Base-by-base conservation (phyloP, 2,797 vertebrate species). In the Periparus ater region DNA sequence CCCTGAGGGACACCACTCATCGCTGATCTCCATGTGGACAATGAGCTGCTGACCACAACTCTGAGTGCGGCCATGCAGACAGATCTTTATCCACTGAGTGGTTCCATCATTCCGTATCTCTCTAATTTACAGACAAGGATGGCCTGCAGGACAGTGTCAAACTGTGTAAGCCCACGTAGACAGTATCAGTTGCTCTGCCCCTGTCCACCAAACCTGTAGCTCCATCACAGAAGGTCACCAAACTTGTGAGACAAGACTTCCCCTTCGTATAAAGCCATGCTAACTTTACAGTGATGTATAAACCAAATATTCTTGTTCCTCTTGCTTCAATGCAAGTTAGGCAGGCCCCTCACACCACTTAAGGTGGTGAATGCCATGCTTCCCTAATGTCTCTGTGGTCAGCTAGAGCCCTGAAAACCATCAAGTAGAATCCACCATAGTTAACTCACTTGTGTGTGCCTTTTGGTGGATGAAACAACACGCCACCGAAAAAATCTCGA, bases 401-500 rank as follows among this genome's bases (percentile, higher is more conserved):
- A 81, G 16, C 22, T 54, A 70, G 66, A 76, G 47, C 40, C 77
- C 82, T n/a, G 50, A 62, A 47, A 86, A 66, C 4, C 5, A 51
- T 11, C 20, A 55, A 30, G 17, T 23, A 71, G 36, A 25, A 85
- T 14, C 11, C 65, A 55, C 23, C 17, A 17, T 1, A 79, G 21
- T 47, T 76, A 79, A 58, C 20, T 23, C 7, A 4, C 20, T 8
- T 63, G 10, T 11, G 11, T 18, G 40, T 15, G 30, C n/a, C 67
- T 60, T 47, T 30, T 3, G 20, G 29, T 26, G 30, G 61, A 85
- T n/a, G 75, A 90, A 90, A 88, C 29, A 20, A 79, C 30, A 65
- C 1, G 3, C 27, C 1, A 5, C 32, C 1, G 1, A 55, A 61
- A 80, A 68, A 36, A 32, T 4, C 38, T 38, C 30, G 27, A 58